Percentiles rank a stretch among this genome's conserved stretches.
These are phyloP conservation scores for Caerostris darwini DNA, from an alignment of 1,140 invertebrate species.

Conservation along the genomic window DNA sequence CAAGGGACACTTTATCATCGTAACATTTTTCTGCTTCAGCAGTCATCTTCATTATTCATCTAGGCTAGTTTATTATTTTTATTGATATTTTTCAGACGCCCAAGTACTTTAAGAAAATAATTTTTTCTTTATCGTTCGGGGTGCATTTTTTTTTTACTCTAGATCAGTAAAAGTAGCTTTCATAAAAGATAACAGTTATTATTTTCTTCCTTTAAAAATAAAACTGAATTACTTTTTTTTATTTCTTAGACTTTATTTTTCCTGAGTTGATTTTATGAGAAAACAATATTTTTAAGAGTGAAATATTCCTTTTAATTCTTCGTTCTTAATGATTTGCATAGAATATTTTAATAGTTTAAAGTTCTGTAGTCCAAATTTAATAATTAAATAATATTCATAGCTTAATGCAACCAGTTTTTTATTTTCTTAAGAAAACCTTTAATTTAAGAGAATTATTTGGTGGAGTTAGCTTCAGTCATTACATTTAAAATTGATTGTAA, in stretches of 20 bases:
- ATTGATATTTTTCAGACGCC: neutral
- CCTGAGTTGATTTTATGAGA: neutral
- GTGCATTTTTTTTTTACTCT: neutral
- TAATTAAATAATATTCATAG: no score
- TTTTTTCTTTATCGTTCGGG: neutral
- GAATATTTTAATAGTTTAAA: no score
- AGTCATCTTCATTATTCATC: constrained; percentile 19
- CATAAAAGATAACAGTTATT: constrained; percentile 27
- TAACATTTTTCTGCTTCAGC: neutral
- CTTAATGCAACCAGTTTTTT: no score
- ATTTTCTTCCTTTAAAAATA: constrained; percentile 16
- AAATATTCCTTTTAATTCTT: neutral
- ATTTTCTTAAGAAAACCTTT: no score
- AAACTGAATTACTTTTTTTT: neutral
- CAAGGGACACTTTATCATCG: neutral
- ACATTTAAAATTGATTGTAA: no score
- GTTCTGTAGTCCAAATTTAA: no score
- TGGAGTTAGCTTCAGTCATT: no score
- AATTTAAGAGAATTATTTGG: no score
- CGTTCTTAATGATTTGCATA: no score
- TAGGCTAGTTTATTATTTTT: constrained; percentile 8
- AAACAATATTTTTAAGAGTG: no score
- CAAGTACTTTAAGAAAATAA: neutral
- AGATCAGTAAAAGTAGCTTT: neutral
- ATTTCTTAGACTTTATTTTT: neutral